phyloP scores from a whole-genome alignment of 2,113 vertebrate species.

The Notiomystis cincta region DNA sequence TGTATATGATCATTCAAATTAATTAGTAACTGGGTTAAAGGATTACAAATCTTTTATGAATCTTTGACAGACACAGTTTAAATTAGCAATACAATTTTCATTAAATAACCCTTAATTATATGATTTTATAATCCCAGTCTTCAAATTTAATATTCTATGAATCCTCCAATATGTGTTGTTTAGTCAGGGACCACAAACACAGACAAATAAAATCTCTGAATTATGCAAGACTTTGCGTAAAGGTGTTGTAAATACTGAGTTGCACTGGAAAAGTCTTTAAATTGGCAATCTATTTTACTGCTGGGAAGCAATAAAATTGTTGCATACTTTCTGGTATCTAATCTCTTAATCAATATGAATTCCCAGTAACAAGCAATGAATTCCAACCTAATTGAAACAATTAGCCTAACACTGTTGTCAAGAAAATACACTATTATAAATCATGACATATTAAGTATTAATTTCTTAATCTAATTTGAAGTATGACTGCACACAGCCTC shows the following conservation, averaged over 20 bases:
- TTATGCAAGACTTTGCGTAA: neutral
- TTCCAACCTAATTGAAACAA: constrained; percentile 35
- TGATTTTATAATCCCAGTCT: neutral
- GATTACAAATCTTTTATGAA: neutral
- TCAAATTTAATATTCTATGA: neutral
- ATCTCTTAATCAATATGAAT: constrained; percentile 46
- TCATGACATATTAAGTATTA: constrained; percentile 50
- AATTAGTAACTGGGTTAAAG: neutral
- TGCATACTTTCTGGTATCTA: constrained; percentile 2
- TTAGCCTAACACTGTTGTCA: constrained; percentile 46
- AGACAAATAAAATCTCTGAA: neutral
- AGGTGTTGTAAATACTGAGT: neutral
- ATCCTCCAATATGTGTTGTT: neutral
- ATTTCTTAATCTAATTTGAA: constrained; percentile 59
- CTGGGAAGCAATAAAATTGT: constrained; percentile 29
- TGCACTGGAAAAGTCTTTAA: neutral
- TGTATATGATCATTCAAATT: neutral
- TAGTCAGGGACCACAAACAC: neutral
- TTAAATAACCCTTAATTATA: neutral
- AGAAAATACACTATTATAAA: constrained; percentile 32
- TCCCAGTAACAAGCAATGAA: constrained; percentile 43
- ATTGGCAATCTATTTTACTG: neutral
- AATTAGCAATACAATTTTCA: neutral
- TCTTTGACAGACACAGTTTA: neutral
- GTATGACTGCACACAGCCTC: constrained; percentile 25